Evolutionary conservation across 2,797 vertebrate genomes (phyloP), one percentile per base, ranked within the genome.

Genomic region (Mormyrops boulengeri): DNA sequence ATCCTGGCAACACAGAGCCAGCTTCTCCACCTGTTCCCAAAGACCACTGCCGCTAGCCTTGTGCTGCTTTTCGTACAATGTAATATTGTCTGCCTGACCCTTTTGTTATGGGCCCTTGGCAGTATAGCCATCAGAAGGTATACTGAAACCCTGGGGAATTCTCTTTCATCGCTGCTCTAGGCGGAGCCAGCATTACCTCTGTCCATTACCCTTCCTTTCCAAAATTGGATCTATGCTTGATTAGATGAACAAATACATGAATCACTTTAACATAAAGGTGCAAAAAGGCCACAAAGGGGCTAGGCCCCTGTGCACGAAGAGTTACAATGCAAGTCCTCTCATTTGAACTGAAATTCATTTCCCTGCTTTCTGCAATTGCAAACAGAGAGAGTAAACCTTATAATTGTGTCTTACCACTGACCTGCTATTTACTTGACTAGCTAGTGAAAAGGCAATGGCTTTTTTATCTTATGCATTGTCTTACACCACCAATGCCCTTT

Each of bases 331-430:
- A 26, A 87, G 85, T 60, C 85, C 53, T 41, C 26, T 47, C 49
- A 57, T 6, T 87, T 17, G 53, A 38, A 41, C 7, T 57, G 85
- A 60, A 38, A 87, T 60, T 87, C 1, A 87, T 57, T 86, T 86
- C 53, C 86, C 52, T 30, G 50, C 52, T 38, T 87, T 60, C 30
- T 9, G 82, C 82, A 9, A 85, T 38, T 11, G 26, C 53, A 86
- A 86, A 86, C 85, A 86, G 26, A 86, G 30, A 55, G 30, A 60
- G 49, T 12, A 85, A 85, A 85, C 82, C 82, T 30, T 86, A 17
- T 7, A 47, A 85, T 52, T 87, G 52, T 55, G 85, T 87, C 86
- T 60, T 41, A 57, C 14, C 52, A 57, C 26, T n/a, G 86, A 22
- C 14, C 86, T 9, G 53, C 53, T 50, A 26, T 85, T 85, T 52